Evolutionary conservation across 2,888 invertebrate genomes (phyloP).

Genomic region (Patella depressa): DNA sequence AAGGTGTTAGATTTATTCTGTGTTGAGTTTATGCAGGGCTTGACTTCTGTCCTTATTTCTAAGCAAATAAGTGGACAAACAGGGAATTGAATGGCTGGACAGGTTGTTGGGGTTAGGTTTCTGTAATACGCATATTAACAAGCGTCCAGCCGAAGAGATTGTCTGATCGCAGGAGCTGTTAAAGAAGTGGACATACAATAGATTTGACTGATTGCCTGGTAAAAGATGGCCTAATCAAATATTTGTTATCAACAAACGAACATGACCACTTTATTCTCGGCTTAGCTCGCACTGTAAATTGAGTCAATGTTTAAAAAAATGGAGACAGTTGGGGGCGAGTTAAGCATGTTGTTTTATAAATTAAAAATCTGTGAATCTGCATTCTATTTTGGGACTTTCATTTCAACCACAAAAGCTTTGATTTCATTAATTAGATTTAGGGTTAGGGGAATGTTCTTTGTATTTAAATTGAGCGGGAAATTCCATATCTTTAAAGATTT

Average conservation of each 20-base stretch:
- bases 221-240: not conserved
- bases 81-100: not conserved
- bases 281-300: not conserved
- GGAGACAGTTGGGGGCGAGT: too few relatives aligned
- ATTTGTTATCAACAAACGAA: slow-evolving; percentile 7
- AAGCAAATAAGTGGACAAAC: slow-evolving; percentile 4
- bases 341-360: too few relatives aligned
- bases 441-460: too few relatives aligned
- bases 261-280: slow-evolving; percentile 4
- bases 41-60: slow-evolving; percentile 1
- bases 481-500: too few relatives aligned
- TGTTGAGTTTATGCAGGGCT: not conserved
- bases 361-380: too few relatives aligned
- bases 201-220: not conserved
- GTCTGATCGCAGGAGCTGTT: not conserved
- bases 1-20: slow-evolving; percentile 6
- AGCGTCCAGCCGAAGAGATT: not conserved
- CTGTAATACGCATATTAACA: not conserved
- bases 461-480: too few relatives aligned
- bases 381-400: too few relatives aligned
- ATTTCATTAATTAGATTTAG: too few relatives aligned
- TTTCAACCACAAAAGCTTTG: too few relatives aligned
- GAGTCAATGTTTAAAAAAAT: not conserved
- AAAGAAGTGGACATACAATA: slow-evolving; percentile 3
- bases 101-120: slow-evolving; percentile 7